Base-by-base conservation (phyloP, 2,113 vertebrate genomes). In the Micromys minutus region DNA sequence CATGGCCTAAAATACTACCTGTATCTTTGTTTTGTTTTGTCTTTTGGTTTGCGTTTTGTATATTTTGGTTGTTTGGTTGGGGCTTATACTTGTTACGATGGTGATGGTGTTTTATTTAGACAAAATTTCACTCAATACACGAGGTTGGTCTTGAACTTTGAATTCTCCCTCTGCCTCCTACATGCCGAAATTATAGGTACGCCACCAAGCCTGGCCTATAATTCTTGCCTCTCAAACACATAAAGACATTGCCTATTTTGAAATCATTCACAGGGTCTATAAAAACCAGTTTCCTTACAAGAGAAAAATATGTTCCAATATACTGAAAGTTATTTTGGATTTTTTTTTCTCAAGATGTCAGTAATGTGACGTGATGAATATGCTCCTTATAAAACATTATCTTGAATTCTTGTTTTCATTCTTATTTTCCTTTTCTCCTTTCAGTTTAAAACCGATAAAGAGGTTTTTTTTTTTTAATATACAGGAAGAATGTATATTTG, bases 401-500 rank as follows among this genome's bases (percentile, higher is more conserved):
- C 95, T 86, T 84, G 7, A 89, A 74, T 93, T 91, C 39, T 39
- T 52, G 50, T 34, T 67, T 57, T 42, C 63, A 5, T 89, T 90
- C 95, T 94, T 91, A 69, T 77, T 87, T 74, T 22, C n/a, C 31
- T 79, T 80, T 87, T 74, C 42, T 94, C 39, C 75, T 87, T 89
- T 94, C 72, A 84, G 81, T 83, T 92, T 91, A 95, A 89, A 83
- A 83, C 71, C 88, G 95, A 81, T 91, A 34, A 88, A 92, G 75
- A 83, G n/a, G n/a, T n/a, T n/a, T n/a, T n/a, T n/a, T n/a, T n/a
- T n/a, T n/a, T n/a, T n/a, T n/a, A n/a, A n/a, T 55, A 95, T 85
- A 92, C 57, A 84, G 75, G 31, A 96, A 75, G 87, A 91, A 39
- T 76, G 13, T 80, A 80, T 90, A 94, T 93, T 91, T 93, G 24